phyloP scores from a whole-genome alignment of 2,113 vertebrate species.

The Glaucidium brasilianum region DNA sequence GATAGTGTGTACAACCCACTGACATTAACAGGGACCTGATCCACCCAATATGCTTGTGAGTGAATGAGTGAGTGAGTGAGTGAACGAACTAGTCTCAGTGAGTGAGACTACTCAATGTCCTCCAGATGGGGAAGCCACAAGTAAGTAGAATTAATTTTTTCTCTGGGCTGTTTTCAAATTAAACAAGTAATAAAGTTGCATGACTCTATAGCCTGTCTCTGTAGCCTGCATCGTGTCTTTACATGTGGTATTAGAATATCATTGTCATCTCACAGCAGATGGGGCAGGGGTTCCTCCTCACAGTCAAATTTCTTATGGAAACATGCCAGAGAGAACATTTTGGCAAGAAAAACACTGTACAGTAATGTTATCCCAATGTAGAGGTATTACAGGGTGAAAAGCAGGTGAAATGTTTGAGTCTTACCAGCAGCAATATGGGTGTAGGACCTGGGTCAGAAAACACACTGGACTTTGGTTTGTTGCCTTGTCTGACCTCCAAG shows the following conservation, averaged over 20 bases:
- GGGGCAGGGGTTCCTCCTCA: background rate
- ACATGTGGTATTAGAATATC: background rate
- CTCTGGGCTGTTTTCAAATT: conserved; percentile 22
- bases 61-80: no score
- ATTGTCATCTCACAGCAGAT: background rate
- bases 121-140: conserved; percentile 48
- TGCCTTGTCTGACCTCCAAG: background rate
- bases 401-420: background rate
- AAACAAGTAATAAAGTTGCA: conserved; percentile 10
- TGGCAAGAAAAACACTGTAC: background rate
- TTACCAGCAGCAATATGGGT: accelerated
- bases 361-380: background rate
- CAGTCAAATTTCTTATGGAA: background rate
- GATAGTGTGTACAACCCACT: background rate
- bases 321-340: background rate
- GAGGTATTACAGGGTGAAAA: background rate
- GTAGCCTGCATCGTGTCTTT: background rate
- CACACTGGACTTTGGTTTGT: background rate
- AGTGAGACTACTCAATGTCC: background rate
- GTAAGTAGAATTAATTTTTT: background rate
- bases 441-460: background rate
- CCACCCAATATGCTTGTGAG: background rate
- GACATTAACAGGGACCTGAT: background rate
- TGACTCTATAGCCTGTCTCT: background rate
- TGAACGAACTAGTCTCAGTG: background rate